These are phyloP conservation scores for Thalassophryne amazonica DNA, from an alignment of 2,797 vertebrate species.

Conservation along the genomic window DNA sequence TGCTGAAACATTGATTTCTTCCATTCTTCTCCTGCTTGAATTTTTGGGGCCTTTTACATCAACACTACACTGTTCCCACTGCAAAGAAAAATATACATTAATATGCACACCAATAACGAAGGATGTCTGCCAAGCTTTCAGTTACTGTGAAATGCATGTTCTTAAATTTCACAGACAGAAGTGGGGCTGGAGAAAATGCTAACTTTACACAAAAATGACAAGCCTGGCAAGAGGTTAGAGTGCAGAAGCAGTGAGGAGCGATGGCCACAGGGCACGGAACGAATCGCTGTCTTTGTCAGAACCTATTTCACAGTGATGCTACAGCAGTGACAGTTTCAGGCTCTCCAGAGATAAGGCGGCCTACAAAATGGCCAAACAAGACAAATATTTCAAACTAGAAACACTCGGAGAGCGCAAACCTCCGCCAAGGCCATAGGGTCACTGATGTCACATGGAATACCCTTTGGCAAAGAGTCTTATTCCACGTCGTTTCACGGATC, in stretches of 20 bases:
- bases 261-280: neutral
- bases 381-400: no score
- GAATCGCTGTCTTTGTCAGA: conserved; percentile 15
- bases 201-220: conserved; percentile 15
- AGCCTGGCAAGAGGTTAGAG: conserved; percentile 23
- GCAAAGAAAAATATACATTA: neutral
- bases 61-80: neutral
- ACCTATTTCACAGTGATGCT: conserved; percentile 6
- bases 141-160: conserved; percentile 4
- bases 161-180: conserved; percentile 19
- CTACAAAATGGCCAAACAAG: neutral
- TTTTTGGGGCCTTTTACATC: conserved; percentile 10
- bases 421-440: no score
- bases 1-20: neutral
- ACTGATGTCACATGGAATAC: no score
- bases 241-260: conserved; percentile 13
- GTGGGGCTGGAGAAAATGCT: conserved; percentile 9
- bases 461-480: no score
- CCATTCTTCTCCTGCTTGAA: neutral
- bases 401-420: no score
- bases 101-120: conserved; percentile 1
- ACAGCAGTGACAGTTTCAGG: no score
- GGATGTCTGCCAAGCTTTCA: conserved; percentile 4
- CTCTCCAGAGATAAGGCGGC: neutral
- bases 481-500: no score